Evolutionary conservation across 30 jellyfish, hydroid and myxozoan species (phyloP), one percentile per base, ranked within the genome.

Genomic region (Catostylus mosaicus): DNA sequence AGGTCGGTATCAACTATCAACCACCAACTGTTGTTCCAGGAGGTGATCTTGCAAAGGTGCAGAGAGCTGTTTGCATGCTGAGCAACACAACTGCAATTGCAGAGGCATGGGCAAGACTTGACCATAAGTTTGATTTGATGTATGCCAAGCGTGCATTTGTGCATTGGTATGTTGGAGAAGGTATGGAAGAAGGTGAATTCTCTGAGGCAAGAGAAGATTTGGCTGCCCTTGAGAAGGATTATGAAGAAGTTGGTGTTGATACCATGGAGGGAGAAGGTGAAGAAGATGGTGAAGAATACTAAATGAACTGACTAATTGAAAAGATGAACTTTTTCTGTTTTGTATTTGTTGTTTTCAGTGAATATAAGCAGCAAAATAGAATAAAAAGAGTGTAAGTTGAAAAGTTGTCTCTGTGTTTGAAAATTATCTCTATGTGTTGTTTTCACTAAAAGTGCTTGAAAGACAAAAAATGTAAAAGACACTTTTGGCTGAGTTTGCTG

Each of bases 1-100:
- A 91, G 90, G 96, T 91, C n/a, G 98, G 98, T 31, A 85, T 91
- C 89, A 91, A 91, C 96, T 78, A 87, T 79, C 98, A 91, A 66
- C 96, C 97, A 75, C 98, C 98, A 33, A 92, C 97, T n/a, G 97
- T 92, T 86, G 98, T 92, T 34, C 98, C 98, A 29, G 98, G 98
- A 29, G 97, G 98, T 1, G 98, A 87, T 62, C 82, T 92, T 67
- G 98, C 98, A 30, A 92, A 92, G 48, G 98, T 92, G 12, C 95
- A 86, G 45, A 80, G 98, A 75, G 98, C 98, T n/a, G 98, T 92
- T 31, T 92, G 98, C 85, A 86, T 92, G 96, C 56, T 92, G 84
- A 92, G 98, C 98, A 92, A 92, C 95, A 92, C 98, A 45, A 92
- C 98, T 79, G 98, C 98, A 37, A 83, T 92, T 86, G 97, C 95